Percentiles rank a stretch among this genome's conserved stretches.
These are phyloP conservation scores for Apeira syringaria DNA, from an alignment of 2,888 invertebrate species.

Conservation along the genomic window DNA sequence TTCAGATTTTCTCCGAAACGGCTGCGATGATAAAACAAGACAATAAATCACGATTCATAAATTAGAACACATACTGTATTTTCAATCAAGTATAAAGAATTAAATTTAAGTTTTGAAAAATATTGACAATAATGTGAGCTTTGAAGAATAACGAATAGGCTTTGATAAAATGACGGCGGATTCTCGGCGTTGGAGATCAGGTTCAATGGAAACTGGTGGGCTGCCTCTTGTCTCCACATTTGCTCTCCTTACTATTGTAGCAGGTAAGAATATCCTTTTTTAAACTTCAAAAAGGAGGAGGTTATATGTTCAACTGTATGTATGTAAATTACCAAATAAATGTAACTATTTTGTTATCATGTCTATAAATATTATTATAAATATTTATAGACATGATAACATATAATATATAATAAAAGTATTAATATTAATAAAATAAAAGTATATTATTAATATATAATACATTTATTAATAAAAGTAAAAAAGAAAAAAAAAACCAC, in stretches of 20 bases:
- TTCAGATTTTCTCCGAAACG: constrained; percentile 48
- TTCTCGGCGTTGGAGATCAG: constrained; percentile 54
- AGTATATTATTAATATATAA: too few species aligned
- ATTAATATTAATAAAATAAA: too few species aligned
- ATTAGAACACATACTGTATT: constrained; percentile 23
- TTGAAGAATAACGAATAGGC: too few species aligned
- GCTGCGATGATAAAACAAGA: constrained; percentile 49
- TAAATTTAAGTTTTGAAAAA: constrained; percentile 33
- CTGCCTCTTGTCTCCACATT: constrained; percentile 74
- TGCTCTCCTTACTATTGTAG: constrained; percentile 74
- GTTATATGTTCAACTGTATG: too few species aligned
- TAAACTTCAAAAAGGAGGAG: too few species aligned
- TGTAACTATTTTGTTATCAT: too few species aligned
- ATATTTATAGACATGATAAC: too few species aligned
- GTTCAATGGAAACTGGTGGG: constrained; percentile 72
- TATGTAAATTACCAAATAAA: too few species aligned
- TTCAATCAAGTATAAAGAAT: constrained; percentile 28
- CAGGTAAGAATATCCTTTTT: constrained; percentile 66
- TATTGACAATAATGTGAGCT: constrained; percentile 51
- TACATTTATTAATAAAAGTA: too few species aligned
- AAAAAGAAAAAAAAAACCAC: too few species aligned
- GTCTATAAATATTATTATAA: too few species aligned
- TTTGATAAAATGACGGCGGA: constrained; percentile 64
- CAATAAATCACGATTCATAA: constrained; percentile 34
- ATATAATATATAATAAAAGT: too few species aligned